phyloP scores from a whole-genome alignment of 1,140 invertebrate genomes.

The Tetraneura akinire region DNA sequence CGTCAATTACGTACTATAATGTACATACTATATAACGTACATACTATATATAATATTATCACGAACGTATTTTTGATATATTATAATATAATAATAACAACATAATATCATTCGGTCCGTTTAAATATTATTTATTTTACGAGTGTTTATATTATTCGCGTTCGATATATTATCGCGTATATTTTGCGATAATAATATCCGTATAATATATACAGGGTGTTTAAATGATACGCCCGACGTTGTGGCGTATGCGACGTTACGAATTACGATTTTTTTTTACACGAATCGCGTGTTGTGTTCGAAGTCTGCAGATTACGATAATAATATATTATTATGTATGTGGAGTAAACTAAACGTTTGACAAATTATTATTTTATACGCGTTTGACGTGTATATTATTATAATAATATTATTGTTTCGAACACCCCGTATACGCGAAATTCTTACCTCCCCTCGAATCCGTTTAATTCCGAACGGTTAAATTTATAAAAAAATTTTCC shows the following conservation, averaged over 20 bases:
- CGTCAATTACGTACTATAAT: no score
- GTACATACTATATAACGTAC: neutral
- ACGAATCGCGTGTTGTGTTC: no score
- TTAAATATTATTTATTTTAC: conserved; percentile 41
- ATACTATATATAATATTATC: neutral
- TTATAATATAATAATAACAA: neutral
- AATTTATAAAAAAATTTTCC: conserved; percentile 29
- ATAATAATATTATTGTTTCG: no score
- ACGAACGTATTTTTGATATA: no score
- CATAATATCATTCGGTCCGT: neutral
- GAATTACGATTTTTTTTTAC: no score
- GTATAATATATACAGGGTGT: neutral
- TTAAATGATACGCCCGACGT: no score
- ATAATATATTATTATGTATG: no score
- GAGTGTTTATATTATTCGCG: neutral
- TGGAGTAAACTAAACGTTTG: no score
- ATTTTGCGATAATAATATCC: neutral
- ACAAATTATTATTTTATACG: no score
- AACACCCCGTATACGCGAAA: neutral
- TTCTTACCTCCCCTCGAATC: neutral
- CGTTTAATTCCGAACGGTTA: conserved; percentile 44
- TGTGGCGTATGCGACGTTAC: no score
- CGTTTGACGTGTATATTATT: no score
- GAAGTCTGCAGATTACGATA: no score
- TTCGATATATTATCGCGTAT: neutral